Evolutionary conservation across 2,888 invertebrate genomes (phyloP).

Genomic region (Zelleria hepariella): DNA sequence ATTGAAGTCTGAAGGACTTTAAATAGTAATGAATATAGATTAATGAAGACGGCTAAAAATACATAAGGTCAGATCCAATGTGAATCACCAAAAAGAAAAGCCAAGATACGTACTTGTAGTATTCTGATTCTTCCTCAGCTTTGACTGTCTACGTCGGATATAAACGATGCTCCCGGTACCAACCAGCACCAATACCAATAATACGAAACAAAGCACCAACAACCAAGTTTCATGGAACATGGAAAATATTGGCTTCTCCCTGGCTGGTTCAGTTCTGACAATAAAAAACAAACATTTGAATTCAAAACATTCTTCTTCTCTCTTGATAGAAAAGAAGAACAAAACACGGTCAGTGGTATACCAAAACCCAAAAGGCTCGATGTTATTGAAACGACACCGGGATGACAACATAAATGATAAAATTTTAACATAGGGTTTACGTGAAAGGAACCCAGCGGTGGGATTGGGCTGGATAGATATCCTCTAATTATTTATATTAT

Average conservation of each 20-base stretch:
- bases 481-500: too few species aligned
- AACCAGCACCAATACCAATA: conserved; percentile 51
- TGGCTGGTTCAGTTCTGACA: conserved; percentile 59
- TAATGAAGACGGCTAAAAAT: neutral
- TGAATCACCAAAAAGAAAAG: neutral
- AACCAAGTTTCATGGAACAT: conserved; percentile 68
- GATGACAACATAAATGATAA: too few species aligned
- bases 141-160: conserved; percentile 47
- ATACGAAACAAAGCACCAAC: conserved; percentile 49
- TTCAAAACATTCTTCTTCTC: neutral
- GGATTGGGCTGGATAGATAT: too few species aligned
- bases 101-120: conserved; percentile 34
- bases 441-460: too few species aligned
- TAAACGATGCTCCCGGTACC: conserved; percentile 53
- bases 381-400: too few species aligned
- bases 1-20: too few species aligned
- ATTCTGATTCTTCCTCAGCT: conserved; percentile 57
- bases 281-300: conserved; percentile 14
- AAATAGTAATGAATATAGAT: too few species aligned
- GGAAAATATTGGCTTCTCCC: conserved; percentile 60
- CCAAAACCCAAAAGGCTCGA: too few species aligned
- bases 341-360: too few species aligned
- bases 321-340: neutral
- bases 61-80: neutral
- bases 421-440: too few species aligned